Evolutionary conservation across 2,113 vertebrate genomes (phyloP).

Genomic region (Tricholaema leucomelas): DNA sequence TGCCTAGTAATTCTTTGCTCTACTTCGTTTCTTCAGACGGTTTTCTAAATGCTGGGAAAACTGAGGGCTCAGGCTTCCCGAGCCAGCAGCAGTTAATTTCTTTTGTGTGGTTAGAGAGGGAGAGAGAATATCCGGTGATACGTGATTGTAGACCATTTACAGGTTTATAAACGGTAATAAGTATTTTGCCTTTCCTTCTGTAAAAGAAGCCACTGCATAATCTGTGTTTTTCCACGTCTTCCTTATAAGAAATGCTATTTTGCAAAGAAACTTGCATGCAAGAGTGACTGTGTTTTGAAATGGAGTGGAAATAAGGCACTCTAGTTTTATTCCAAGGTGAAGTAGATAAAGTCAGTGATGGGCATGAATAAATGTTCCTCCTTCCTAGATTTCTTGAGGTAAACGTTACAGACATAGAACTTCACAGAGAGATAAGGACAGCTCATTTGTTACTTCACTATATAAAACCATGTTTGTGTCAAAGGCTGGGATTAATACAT

Average conservation of each 20-base stretch:
- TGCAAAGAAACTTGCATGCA: accelerated
- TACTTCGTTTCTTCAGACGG: neutral
- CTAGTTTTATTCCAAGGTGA: constrained; percentile 3
- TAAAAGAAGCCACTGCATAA: neutral
- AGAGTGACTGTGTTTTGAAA: neutral
- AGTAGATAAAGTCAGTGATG: neutral
- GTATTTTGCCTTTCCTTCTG: neutral
- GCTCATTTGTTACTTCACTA: constrained; percentile 16
- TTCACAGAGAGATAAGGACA: neutral
- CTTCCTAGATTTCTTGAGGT: neutral
- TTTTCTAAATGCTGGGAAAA: neutral
- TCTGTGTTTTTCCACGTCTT: neutral
- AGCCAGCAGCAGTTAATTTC: neutral
- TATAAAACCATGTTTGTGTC: constrained; percentile 2
- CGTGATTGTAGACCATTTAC: neutral
- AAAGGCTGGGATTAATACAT: constrained; percentile 44
- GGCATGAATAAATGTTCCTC: neutral
- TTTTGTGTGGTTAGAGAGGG: neutral
- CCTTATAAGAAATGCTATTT: neutral
- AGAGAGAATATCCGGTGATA: neutral
- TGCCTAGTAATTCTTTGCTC: neutral
- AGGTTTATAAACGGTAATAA: neutral
- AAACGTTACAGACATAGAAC: neutral
- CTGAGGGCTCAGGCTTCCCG: neutral
- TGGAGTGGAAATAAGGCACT: neutral